Base-by-base conservation (phyloP, 2,113 vertebrate genomes). In the Podarcis muralis region DNA sequence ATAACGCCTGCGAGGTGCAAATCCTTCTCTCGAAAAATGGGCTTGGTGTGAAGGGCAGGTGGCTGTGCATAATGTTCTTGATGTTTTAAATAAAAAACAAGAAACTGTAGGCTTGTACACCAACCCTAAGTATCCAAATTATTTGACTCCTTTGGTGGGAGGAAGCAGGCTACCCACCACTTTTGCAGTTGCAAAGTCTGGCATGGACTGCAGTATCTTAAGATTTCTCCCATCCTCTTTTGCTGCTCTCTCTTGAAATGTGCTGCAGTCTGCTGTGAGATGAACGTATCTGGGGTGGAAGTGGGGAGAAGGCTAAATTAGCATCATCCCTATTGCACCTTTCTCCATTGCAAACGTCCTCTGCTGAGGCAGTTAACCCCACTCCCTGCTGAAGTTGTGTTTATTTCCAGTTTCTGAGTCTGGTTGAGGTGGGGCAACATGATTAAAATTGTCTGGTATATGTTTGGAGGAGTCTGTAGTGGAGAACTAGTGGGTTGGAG, bases 31-130 rank as follows among this genome's bases (percentile, higher is more conserved):
- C 32, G 59, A 40, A 0, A 88, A 87, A 85, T 81, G 20, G 79
- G 72, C 80, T 90, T 89, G 89, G 69, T 92, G 93, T 87, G 91
- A 93, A 94, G 91, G 80, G 8, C 93, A 92, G 88, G 87, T 91
- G 85, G 92, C 8, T 0, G 1, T 48, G 83, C 91, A 78, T 90
- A 89, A 81, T 87, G 88, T 85, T 74, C n/a, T n/a, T 48, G 3
- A 20, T 5, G 27, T 68, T n/a, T 83, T 88, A 62, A 48, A 53
- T 53, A 53, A 80, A 90, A 90, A 92, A 48, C 13, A 87, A 22
- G 62, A 2, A 27, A 16, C 84, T 89, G 77, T 88, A 84, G 88
- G 83, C 35, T 80, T 89, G 53, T 40, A 86, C 22, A 23, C 62
- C 32, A 85, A 69, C 66, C 65, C 71, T 74, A 77, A 62, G 85